Evolutionary conservation across 2,113 vertebrate genomes (phyloP).

Genomic region (Pterocles orientalis): DNA sequence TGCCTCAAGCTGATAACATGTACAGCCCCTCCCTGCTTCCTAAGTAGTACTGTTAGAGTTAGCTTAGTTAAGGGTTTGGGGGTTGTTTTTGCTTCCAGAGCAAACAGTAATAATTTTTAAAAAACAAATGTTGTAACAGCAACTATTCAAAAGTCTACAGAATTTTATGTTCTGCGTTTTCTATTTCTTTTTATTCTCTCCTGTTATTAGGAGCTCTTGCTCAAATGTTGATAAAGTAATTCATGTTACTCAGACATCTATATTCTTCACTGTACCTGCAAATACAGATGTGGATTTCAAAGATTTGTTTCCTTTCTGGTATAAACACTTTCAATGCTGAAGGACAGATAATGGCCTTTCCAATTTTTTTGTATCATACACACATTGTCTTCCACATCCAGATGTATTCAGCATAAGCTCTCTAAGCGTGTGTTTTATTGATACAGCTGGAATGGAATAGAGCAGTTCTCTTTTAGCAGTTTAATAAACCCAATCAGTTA

Average conservation of each 20-base stretch:
- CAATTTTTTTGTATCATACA: not conserved
- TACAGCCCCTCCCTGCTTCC: not conserved
- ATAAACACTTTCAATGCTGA: not conserved
- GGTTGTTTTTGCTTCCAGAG: not conserved
- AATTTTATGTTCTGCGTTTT: not conserved
- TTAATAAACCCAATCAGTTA: not conserved
- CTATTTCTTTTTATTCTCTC: not conserved
- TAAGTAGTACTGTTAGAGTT: not conserved
- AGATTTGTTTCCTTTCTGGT: not conserved
- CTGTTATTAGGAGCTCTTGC: not conserved
- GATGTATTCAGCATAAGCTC: not conserved
- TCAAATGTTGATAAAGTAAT: not conserved
- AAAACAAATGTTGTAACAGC: not conserved
- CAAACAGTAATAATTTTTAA: not conserved
- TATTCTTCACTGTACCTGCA: constrained; percentile 10
- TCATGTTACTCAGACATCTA: not conserved
- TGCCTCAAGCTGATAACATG: not conserved
- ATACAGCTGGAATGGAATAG: not conserved
- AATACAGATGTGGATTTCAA: constrained; percentile 15
- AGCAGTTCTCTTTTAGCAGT: not conserved
- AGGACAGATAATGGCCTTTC: not conserved
- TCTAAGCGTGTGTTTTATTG: not conserved
- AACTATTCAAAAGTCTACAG: not conserved
- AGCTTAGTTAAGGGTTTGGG: not conserved
- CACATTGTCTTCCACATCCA: not conserved